Conservation (phyloP, 2,113 vertebrate genomes). For the Oncorhynchus gorbuscha region DNA sequence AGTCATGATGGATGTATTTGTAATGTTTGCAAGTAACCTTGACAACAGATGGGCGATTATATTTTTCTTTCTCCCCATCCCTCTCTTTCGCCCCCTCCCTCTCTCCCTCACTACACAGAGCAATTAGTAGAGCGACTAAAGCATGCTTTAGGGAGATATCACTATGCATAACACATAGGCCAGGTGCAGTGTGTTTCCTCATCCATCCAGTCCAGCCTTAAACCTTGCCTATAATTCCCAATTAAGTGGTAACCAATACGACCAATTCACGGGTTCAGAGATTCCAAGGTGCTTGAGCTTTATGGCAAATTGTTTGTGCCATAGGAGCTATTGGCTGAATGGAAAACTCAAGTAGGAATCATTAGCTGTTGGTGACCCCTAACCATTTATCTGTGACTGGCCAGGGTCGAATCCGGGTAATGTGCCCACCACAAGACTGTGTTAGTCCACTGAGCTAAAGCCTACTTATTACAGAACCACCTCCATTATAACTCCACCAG, state of each 20-base stretch:
- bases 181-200: conserved; percentile 5
- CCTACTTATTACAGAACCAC: too few species aligned
- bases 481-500: not conserved
- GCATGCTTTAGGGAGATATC: conserved; percentile 30
- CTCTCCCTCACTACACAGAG: conserved; percentile 31
- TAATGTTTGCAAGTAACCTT: conserved; percentile 63
- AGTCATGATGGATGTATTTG: conserved; percentile 67
- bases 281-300: not conserved
- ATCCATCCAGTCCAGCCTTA: not conserved
- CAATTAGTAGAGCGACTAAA: conserved; percentile 39
- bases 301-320: not conserved
- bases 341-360: not conserved
- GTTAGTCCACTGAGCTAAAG: not conserved
- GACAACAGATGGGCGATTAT: conserved; percentile 67
- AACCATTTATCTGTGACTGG: too few species aligned
- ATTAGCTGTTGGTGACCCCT: not conserved
- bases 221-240: not conserved
- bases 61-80: conserved; percentile 10
- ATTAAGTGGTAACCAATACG: not conserved
- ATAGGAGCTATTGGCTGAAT: not conserved
- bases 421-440: not conserved
- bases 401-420: too few species aligned
- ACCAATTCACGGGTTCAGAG: not conserved
- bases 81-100: conserved; percentile 27
- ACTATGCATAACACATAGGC: conserved; percentile 35